phyloP scores from a whole-genome alignment of 2,113 vertebrate species.

The Choloepus hoffmanni region DNA sequence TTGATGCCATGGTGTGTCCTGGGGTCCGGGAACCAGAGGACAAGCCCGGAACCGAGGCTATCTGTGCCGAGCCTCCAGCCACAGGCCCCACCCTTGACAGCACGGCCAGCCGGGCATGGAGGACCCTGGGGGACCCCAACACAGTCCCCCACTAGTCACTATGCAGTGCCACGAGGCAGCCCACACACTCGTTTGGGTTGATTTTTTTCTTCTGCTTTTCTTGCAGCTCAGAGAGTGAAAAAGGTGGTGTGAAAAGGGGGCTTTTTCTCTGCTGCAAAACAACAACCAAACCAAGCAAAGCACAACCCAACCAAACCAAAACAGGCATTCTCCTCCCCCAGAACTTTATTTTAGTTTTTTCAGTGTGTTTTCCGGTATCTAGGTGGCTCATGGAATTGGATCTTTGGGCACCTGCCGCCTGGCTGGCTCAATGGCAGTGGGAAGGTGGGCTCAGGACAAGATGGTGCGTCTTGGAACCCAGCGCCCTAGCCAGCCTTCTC shows the following conservation, averaged over 20 bases:
- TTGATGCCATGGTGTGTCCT: conserved; percentile 94
- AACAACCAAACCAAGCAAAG: not conserved
- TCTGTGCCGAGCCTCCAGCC: not conserved
- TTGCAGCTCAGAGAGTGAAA: not conserved
- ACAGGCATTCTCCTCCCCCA: not conserved
- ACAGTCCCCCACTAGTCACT: not conserved
- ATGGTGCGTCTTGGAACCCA: not conserved
- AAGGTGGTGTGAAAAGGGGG: not conserved
- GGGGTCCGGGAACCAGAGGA: too few relatives aligned
- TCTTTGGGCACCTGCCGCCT: not conserved
- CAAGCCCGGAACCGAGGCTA: too few relatives aligned
- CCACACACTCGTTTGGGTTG: too few relatives aligned
- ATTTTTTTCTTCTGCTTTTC: not conserved
- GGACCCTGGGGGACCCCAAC: not conserved
- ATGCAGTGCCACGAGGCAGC: too few relatives aligned
- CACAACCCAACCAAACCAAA: conserved; percentile 9
- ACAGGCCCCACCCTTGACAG: too few relatives aligned
- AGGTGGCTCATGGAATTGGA: not conserved
- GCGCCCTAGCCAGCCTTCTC: not conserved
- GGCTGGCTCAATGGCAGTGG: not conserved
- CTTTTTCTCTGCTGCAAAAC: not conserved
- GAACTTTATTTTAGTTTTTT: too few relatives aligned
- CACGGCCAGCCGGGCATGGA: not conserved
- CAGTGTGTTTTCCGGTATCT: not conserved
- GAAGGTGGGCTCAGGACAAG: too few relatives aligned